Evolutionary conservation across 1,140 invertebrate genomes (phyloP).

Genomic region (Drosophila oshimai): DNA sequence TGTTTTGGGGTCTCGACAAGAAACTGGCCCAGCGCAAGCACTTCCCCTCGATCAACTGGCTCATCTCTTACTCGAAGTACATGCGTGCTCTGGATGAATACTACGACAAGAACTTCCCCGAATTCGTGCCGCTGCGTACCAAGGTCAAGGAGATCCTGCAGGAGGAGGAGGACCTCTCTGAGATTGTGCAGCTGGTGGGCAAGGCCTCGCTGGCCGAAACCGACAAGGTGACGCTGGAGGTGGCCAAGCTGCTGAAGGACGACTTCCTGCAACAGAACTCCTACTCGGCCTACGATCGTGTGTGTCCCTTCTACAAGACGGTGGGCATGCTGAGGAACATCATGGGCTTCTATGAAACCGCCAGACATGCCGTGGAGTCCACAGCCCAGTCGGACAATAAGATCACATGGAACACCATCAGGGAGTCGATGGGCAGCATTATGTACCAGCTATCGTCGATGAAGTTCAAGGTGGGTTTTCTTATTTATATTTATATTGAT

Average conservation of each 20-base stretch:
- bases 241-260: constrained; percentile 98
- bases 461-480: constrained; percentile 96
- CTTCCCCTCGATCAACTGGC: constrained; percentile 99
- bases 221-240: constrained; percentile 99
- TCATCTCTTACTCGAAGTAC: constrained; percentile 99
- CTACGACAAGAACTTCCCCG: constrained; percentile 99
- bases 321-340: constrained; percentile 99
- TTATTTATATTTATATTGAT: background rate
- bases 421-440: constrained; percentile 97
- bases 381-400: constrained; percentile 99
- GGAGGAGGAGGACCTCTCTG: constrained; percentile 99
- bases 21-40: constrained; percentile 99
- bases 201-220: constrained; percentile 99
- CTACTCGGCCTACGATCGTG: constrained; percentile 98
- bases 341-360: constrained; percentile 98
- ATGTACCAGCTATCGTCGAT: constrained; percentile 99
- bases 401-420: constrained; percentile 98
- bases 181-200: constrained; percentile 99
- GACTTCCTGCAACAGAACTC: constrained; percentile 99
- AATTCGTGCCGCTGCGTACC: constrained; percentile 96
- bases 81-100: constrained; percentile 98
- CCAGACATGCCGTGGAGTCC: constrained; percentile 97
- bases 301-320: constrained; percentile 99
- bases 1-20: constrained; percentile 99
- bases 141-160: constrained; percentile 98